These are phyloP conservation scores for Epistrophella euchroma DNA, from an alignment of 2,888 invertebrate species.

Conservation along the genomic window DNA sequence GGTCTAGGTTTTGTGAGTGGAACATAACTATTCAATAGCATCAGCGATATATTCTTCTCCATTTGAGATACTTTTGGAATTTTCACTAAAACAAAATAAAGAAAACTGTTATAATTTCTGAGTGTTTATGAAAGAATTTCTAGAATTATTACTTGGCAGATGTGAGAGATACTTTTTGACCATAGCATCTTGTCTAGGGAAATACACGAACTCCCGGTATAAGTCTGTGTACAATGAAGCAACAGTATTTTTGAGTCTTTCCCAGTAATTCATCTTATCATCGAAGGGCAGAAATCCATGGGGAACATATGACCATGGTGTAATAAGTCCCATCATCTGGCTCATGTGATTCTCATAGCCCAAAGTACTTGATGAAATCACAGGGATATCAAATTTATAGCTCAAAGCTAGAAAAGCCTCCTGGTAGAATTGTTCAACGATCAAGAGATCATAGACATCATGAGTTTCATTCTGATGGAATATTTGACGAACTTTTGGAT, in stretches of 20 bases:
- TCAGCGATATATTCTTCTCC: slow-evolving; percentile 84
- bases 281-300: slow-evolving; percentile 83
- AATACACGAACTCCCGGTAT: slow-evolving; percentile 80
- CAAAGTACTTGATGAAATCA: slow-evolving; percentile 83
- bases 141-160: slow-evolving; percentile 77
- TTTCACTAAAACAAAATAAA: slow-evolving; percentile 76
- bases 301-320: slow-evolving; percentile 84
- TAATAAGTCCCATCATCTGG: slow-evolving; percentile 84
- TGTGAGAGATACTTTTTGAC: slow-evolving; percentile 80
- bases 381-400: slow-evolving; percentile 83
- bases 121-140: background rate
- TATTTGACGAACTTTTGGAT: slow-evolving; percentile 80
- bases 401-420: slow-evolving; percentile 83
- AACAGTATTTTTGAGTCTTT: slow-evolving; percentile 85
- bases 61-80: slow-evolving; percentile 83
- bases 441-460: slow-evolving; percentile 83
- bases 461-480: slow-evolving; percentile 79
- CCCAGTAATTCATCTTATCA: slow-evolving; percentile 85
- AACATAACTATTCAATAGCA: slow-evolving; percentile 85
- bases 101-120: background rate
- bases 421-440: slow-evolving; percentile 84
- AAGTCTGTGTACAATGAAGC: slow-evolving; percentile 81
- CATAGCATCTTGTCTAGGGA: slow-evolving; percentile 82
- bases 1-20: slow-evolving; percentile 84
- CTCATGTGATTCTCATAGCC: slow-evolving; percentile 84